Base-by-base conservation (phyloP, 2,797 vertebrate species). In the Scarus forsteni region DNA sequence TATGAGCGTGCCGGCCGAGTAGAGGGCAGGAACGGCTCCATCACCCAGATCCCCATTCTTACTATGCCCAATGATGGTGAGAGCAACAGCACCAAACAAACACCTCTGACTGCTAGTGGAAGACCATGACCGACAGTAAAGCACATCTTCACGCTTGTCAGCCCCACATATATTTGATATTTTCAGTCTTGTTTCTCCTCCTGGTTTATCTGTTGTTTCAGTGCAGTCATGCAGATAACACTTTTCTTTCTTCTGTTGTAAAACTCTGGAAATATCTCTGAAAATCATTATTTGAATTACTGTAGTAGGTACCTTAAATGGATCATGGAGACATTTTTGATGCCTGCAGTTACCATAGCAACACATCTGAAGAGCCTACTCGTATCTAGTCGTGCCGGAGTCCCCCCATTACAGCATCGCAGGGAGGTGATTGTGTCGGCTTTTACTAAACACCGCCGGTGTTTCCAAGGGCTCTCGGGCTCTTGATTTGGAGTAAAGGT, bases 1-100 rank as follows among this genome's bases (percentile, higher is more conserved):
- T 96, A 96, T 0, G 95, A 96, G 46, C 90, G 95, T 0, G 95
- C 95, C 0, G 95, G 95, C 1, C 77, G 95, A 63, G 92, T 96
- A 70, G 95, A 95, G 69, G 95, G 95, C 80, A 92, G 95, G 43
- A 95, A 94, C 27, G 95, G 95, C 58, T 96, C 95, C 58, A 96
- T 96, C 92, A 96, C 95, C 16, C 95, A 96, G 92, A 96, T 96
- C 80, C 95, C 95, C 61, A 96, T 96, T 49, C 94, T 96, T 55
- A 96, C 95, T 46, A 96, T 96, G 95, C 95, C 95, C 62, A 96
- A 96, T n/a, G 95, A 96, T 7, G 95, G 95, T 96, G 19, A 90
- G 90, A 46, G 51, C 58, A 51, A 46, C 34, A 43, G 38, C 34
- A 34, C 38, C 9, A 10, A 27, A 39, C 38, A 5, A 5, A 14